Evolutionary conservation across 2,797 vertebrate genomes (phyloP).

Genomic region (Merluccius polli): DNA sequence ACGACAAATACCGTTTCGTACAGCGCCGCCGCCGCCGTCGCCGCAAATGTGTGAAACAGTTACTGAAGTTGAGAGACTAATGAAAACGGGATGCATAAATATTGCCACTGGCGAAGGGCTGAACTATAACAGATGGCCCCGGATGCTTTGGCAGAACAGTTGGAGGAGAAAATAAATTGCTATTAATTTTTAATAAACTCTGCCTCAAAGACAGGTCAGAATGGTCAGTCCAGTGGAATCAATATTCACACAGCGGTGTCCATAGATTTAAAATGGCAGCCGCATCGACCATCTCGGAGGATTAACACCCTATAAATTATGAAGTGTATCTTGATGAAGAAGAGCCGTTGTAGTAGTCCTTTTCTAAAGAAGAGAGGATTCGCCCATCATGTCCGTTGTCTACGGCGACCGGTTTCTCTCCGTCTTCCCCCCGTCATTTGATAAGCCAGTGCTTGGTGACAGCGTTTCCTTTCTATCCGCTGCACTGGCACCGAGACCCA

Average conservation of each 20-base stretch:
- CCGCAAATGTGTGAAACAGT: neutral
- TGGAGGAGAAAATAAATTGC: conserved; percentile 1
- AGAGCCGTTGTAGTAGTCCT: neutral
- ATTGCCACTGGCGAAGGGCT: neutral
- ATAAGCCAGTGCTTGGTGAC: conserved; percentile 1
- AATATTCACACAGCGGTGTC: neutral
- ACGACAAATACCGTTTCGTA: neutral
- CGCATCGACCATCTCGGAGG: neutral
- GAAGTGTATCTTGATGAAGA: neutral
- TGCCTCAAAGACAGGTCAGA: conserved; percentile 1
- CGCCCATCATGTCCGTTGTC: neutral
- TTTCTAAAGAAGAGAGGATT: neutral
- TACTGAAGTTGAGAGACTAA: neutral
- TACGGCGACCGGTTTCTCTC: neutral
- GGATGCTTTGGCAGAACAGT: neutral
- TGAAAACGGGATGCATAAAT: neutral
- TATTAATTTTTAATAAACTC: conserved; percentile 1
- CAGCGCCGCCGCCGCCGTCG: neutral
- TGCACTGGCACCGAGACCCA: neutral
- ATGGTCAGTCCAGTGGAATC: neutral
- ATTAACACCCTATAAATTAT: neutral
- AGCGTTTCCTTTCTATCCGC: neutral
- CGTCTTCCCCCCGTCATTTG: neutral
- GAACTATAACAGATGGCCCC: neutral
- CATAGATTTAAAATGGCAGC: neutral